Evolutionary conservation across 2,888 invertebrate species (phyloP).

Genomic region (Nemotelus nigrinus): DNA sequence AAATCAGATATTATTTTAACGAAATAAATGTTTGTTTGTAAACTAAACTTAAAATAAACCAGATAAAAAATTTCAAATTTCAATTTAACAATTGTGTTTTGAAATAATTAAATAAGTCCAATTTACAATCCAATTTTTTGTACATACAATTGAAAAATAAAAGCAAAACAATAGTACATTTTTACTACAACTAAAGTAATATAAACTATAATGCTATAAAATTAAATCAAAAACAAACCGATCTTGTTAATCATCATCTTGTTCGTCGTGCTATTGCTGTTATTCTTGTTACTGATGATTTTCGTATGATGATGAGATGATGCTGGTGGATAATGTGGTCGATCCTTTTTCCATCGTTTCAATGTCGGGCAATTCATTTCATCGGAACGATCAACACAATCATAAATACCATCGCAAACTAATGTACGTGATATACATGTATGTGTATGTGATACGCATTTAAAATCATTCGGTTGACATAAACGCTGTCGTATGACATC

Average conservation of each 20-base stretch:
- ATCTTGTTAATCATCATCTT: conserved; percentile 29
- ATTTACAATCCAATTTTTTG: no score
- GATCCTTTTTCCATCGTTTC: conserved; percentile 62
- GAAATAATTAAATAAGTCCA: no score
- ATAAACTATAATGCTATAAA: conserved; percentile 35
- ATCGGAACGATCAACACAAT: conserved; percentile 72
- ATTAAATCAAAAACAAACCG: conserved; percentile 62
- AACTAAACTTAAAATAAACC: no score
- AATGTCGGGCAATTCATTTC: conserved; percentile 68
- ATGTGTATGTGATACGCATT: conserved; percentile 63
- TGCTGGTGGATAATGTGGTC: conserved; percentile 30
- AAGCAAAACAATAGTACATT: conserved; percentile 20
- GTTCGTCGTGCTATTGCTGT: background rate
- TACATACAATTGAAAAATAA: background rate
- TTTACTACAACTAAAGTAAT: conserved; percentile 20
- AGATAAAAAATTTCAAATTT: no score
- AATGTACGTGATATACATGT: conserved; percentile 61
- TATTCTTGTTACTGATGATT: no score
- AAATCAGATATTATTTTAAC: no score
- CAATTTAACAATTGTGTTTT: no score
- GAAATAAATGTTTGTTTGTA: no score
- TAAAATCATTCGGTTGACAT: conserved; percentile 58
- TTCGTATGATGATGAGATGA: no score
- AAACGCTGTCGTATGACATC: background rate
- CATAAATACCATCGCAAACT: conserved; percentile 69